Base-by-base conservation (phyloP, 2,797 vertebrate species). In the Balearica regulorum region DNA sequence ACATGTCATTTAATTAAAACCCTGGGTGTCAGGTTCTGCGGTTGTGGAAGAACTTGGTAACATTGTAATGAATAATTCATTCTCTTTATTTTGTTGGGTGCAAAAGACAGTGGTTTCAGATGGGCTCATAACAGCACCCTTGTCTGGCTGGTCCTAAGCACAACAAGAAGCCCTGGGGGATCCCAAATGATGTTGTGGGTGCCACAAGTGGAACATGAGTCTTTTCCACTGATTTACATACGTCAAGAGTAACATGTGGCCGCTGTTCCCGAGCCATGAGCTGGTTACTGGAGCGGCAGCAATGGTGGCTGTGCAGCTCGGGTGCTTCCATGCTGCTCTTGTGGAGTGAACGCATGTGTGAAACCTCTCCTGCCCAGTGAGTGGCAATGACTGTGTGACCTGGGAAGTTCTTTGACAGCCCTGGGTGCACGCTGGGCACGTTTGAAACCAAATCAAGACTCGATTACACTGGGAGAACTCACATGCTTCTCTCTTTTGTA, bases 1-100 rank as follows among this genome's bases (percentile, higher is more conserved):
- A 81, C 37, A 75, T 89, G 16, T 21, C 55, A 28, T 91, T 89
- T 75, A 89, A 91, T 93, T 93, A 91, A 96, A 95, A 78, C 8
- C 13, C 16, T 68, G 68, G 41, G 55, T 91, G 44, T 95, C 73
- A 77, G 41, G 57, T 92, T 95, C 78, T 70, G 37, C 83, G 87
- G n/a, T 83, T 87, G 53, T 85, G 37, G 60, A 71, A 90, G 39
- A 85, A 73, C 31, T 60, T 3, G 1, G 62, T 64, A 87, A 91
- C 31, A 31, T 48, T 77, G 37, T 60, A 54, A 85, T 80, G 91
- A 85, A 81, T 89, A 73, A 80, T 96, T 80, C 6, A 83, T 68
- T 77, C 60, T 11, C 35, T 46, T 6, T 72, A 29, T 82, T 93
- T 90, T 90, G 54, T 54, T 87, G 46, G 57, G 80, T 87, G 43